Conservation (phyloP, 2,797 vertebrate genomes). For the Coluber constrictor region DNA sequence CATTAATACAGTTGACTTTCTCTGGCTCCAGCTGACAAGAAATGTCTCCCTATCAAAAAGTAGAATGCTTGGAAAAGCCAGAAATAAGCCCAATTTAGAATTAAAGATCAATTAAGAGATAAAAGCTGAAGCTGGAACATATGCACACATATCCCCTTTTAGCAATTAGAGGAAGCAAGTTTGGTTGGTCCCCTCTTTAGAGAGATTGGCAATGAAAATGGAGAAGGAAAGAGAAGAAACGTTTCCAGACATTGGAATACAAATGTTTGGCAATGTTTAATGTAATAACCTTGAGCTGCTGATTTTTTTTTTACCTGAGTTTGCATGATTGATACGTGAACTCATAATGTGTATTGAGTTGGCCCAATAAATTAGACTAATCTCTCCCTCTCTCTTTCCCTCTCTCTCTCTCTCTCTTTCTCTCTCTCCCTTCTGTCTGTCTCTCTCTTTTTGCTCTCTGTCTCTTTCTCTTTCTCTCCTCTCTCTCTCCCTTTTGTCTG, state of each 20-base stretch:
- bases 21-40: slow-evolving; percentile 25
- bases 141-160: background rate
- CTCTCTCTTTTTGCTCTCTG: background rate
- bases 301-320: background rate
- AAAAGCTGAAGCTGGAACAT: slow-evolving; percentile 23
- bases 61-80: background rate
- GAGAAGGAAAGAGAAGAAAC: accelerated
- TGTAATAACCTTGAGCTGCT: background rate
- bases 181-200: background rate
- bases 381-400: background rate
- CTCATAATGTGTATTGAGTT: background rate
- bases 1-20: background rate
- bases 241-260: background rate
- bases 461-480: too few species aligned
- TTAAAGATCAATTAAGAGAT: slow-evolving; percentile 48
- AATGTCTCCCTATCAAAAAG: slow-evolving; percentile 14
- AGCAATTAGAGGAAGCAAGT: background rate
- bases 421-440: background rate
- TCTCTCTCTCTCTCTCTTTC: background rate
- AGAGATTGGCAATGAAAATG: slow-evolving; percentile 20
- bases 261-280: background rate
- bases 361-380: background rate
- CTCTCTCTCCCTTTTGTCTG: too few species aligned
- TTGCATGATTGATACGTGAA: background rate
- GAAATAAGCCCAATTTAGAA: slow-evolving; percentile 44